Percentiles rank a stretch among this genome's conserved stretches.
These are phyloP conservation scores for Miniopterus natalensis DNA, from an alignment of 2,113 vertebrate genomes.

Conservation along the genomic window DNA sequence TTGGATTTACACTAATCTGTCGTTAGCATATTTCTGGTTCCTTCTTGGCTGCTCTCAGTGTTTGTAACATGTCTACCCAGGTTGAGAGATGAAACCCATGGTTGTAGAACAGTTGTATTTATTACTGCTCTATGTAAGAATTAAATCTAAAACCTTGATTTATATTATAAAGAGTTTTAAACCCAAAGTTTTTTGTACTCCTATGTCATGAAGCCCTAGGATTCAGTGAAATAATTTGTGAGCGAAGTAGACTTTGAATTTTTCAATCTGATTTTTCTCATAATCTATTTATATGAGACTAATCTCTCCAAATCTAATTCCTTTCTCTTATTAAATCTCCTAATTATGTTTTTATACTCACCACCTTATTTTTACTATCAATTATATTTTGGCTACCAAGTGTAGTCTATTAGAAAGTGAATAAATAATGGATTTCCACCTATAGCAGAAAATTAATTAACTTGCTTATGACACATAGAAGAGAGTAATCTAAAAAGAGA, in stretches of 20 bases:
- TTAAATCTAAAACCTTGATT: conserved; percentile 14
- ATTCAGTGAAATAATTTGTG: conserved; percentile 34
- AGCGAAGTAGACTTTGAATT: conserved; percentile 48
- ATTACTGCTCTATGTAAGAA: background rate
- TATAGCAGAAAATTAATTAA: background rate
- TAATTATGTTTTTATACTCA: conserved; percentile 29
- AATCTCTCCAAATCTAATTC: conserved; percentile 19
- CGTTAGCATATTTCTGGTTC: background rate
- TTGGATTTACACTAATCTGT: background rate
- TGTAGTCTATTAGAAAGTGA: conserved; percentile 9
- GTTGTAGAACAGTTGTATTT: background rate
- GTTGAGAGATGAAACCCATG: conserved; percentile 4
- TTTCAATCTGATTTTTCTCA: conserved; percentile 40
- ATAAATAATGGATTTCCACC: background rate
- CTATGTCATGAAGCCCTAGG: background rate
- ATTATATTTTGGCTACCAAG: background rate
- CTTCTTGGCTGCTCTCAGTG: conserved; percentile 12
- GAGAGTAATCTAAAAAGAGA: conserved; percentile 1
- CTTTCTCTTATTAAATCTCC: conserved; percentile 57
- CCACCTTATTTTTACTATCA: background rate
- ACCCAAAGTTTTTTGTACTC: background rate
- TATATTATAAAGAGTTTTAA: conserved; percentile 7
- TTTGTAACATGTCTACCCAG: background rate
- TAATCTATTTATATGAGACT: conserved; percentile 53
- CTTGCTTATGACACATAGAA: background rate